Base-by-base conservation (phyloP, 2,113 vertebrate species). In the Halichoeres trimaculatus region DNA sequence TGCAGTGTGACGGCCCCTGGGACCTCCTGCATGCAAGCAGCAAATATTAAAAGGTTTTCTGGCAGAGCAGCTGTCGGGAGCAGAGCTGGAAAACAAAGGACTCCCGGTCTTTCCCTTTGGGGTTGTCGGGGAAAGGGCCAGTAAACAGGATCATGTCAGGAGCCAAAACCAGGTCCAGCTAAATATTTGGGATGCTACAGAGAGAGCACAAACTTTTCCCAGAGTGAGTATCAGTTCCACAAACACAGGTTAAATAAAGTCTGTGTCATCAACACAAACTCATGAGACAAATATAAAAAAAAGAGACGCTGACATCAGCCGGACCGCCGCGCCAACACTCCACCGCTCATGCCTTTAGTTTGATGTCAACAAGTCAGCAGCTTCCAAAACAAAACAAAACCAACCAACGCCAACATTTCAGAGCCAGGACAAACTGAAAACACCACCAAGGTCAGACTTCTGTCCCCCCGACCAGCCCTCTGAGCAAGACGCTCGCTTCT, bases 31-130 rank as follows among this genome's bases (percentile, higher is more conserved):
- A 66, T 76, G 76, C 75, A 53, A 81, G 70, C 77, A 68, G 81
- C 70, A 78, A 69, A 89, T 90, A 85, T 85, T 72, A 84, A 85
- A 90, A 81, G 67, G 70, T 83, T 84, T 85, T 71, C 70, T 61
- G 87, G 68, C 68, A 77, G 69, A 90, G 88, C 91, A 92, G 89
- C 90, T 93, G 92, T 77, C 26, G 64, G 72, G 66, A 54, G 56
- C 82, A 40, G 2, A 17, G 56, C 48, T 77, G 63, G 56, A 72
- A 85, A 82, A 80, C 59, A 70, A 68, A 77, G 62, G 56, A 67
- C 68, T 74, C 20, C n/a, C 34, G 52, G 43, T 35, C 56, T 47
- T 59, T 61, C 59, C 70, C 76, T 58, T 24, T 51, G 68, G 78
- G 53, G 65, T 76, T 77, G 57, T 78, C 54, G 30, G 9, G 51